These are phyloP conservation scores for Hylomyscus alleni DNA, from an alignment of 2,797 vertebrate species.

Conservation along the genomic window DNA sequence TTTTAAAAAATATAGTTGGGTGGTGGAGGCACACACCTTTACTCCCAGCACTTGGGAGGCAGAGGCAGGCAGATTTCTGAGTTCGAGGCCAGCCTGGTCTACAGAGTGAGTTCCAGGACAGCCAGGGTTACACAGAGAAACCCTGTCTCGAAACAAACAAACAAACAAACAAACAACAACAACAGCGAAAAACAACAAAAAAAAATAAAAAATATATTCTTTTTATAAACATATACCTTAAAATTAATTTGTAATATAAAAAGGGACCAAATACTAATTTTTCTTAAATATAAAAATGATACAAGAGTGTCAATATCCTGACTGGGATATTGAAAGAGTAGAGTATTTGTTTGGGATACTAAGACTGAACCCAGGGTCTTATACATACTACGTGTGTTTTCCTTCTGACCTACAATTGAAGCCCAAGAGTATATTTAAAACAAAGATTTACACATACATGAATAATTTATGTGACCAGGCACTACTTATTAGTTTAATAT, in stretches of 20 bases:
- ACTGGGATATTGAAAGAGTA: not conserved
- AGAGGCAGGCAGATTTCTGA: no score
- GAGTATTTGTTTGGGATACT: not conserved
- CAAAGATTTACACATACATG: slow-evolving; percentile 7
- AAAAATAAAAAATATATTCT: not conserved
- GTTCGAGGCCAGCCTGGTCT: no score
- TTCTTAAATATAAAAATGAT: slow-evolving; percentile 60
- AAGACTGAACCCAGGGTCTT: not conserved
- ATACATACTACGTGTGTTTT: not conserved
- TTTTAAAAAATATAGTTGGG: no score
- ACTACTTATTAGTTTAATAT: not conserved
- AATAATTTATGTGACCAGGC: not conserved
- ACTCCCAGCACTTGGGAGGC: no score
- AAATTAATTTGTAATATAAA: slow-evolving; percentile 6
- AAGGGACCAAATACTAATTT: slow-evolving; percentile 21
- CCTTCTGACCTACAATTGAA: not conserved
- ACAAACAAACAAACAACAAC: no score
- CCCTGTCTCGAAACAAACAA: no score
- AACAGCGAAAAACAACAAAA: no score
- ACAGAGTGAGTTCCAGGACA: no score
- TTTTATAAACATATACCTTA: slow-evolving; percentile 45
- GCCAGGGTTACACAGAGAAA: no score
- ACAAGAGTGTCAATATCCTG: not conserved
- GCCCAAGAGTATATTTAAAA: slow-evolving; percentile 50
- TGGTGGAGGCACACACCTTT: no score